Evolutionary conservation across 2,888 invertebrate species (phyloP).

Genomic region (Slavum lentiscoides): DNA sequence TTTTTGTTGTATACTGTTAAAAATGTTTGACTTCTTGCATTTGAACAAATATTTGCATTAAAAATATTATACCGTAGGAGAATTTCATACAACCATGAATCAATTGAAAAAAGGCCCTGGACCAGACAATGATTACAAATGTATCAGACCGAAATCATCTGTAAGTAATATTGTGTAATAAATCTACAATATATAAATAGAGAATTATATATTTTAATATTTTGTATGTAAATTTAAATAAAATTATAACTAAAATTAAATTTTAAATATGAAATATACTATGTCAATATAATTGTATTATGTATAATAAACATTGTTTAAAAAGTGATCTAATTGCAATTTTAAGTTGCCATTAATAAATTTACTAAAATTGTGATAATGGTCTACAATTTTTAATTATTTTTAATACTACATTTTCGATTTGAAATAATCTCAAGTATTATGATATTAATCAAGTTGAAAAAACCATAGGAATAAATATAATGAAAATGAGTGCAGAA

Average conservation of each 20-base stretch:
- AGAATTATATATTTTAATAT: background rate
- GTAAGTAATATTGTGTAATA: slow-evolving; percentile 54
- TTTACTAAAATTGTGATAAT: too few species aligned
- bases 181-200: background rate
- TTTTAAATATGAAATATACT: background rate
- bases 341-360: too few species aligned
- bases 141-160: slow-evolving; percentile 59
- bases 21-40: background rate
- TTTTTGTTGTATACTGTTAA: background rate
- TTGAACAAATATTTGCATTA: background rate
- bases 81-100: slow-evolving; percentile 61
- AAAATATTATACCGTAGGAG: slow-evolving; percentile 57
- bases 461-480: too few species aligned
- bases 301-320: too few species aligned
- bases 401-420: too few species aligned
- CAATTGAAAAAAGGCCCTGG: slow-evolving; percentile 60
- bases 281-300: background rate
- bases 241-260: background rate
- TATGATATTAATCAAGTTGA: too few species aligned
- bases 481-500: too few species aligned
- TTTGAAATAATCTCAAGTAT: too few species aligned
- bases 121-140: slow-evolving; percentile 59
- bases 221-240: too few species aligned
- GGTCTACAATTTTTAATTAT: too few species aligned
- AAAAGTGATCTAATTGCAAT: too few species aligned